These are phyloP conservation scores for Micropterix aruncella DNA, from an alignment of 2,888 invertebrate species.

Conservation along the genomic window DNA sequence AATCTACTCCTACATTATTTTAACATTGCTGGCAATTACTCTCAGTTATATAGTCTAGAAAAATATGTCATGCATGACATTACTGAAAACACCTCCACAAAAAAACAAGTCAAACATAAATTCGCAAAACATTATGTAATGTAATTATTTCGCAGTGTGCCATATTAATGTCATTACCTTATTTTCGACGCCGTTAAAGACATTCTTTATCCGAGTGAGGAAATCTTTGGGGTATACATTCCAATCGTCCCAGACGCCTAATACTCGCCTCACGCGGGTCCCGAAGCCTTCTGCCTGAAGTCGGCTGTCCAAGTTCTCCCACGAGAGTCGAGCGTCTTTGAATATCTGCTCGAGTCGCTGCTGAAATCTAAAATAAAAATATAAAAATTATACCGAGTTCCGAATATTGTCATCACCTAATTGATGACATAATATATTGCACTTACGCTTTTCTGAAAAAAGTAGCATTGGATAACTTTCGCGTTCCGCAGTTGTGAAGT, in stretches of 20 bases:
- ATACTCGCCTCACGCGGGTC: slow-evolving; percentile 72
- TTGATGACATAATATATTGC: slow-evolving; percentile 3
- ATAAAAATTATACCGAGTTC: too few relatives aligned
- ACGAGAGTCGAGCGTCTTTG: slow-evolving; percentile 55
- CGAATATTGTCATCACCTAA: slow-evolving; percentile 2
- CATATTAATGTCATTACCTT: too few relatives aligned
- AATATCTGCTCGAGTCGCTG: slow-evolving; percentile 65
- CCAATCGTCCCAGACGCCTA: slow-evolving; percentile 97
- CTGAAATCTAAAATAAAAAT: slow-evolving; percentile 55
- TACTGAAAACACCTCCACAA: too few relatives aligned
- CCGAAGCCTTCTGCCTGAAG: slow-evolving; percentile 96
- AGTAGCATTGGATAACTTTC: slow-evolving; percentile 93
- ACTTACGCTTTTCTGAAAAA: slow-evolving; percentile 78
- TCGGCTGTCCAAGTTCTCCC: slow-evolving; percentile 63
- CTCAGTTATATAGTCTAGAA: too few relatives aligned
- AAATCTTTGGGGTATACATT: slow-evolving; percentile 90
- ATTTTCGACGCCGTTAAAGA: slow-evolving; percentile 69
- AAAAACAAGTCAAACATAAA: too few relatives aligned
- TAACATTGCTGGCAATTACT: too few relatives aligned
- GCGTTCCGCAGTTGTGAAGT: slow-evolving; percentile 89
- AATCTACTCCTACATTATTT: too few relatives aligned
- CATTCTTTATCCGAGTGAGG: slow-evolving; percentile 73
- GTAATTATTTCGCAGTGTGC: too few relatives aligned
- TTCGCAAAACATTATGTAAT: too few relatives aligned
- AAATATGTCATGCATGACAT: too few relatives aligned